phyloP scores from a whole-genome alignment of 2,888 invertebrate species.

The Nomada hirtipes region DNA sequence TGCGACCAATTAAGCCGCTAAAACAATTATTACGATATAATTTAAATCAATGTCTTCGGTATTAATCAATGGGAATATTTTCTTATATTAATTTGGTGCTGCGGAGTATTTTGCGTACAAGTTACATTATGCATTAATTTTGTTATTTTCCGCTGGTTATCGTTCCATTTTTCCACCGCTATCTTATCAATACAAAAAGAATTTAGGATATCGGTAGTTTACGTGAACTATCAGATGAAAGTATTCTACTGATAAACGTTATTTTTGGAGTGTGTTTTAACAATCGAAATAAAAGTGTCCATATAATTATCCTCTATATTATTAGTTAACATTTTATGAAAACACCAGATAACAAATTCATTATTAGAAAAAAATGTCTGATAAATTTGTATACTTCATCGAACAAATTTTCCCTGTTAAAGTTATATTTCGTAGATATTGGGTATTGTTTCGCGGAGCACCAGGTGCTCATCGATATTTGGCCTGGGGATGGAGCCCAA shows the following conservation, averaged over 20 bases:
- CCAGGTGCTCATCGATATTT: too few species aligned
- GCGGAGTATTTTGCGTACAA: not conserved
- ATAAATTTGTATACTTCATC: not conserved
- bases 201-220: not conserved
- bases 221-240: not conserved
- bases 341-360: not conserved
- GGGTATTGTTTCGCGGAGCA: too few species aligned
- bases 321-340: not conserved
- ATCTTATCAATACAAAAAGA: not conserved
- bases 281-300: not conserved
- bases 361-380: not conserved
- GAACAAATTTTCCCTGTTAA: not conserved
- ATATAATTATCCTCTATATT: not conserved
- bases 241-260: not conserved
- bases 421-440: not conserved
- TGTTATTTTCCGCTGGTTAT: not conserved
- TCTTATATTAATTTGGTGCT: not conserved
- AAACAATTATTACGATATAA: slow-evolving; percentile 61
- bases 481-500: too few species aligned
- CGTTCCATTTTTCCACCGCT: not conserved
- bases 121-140: not conserved
- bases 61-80: not conserved
- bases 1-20: slow-evolving; percentile 97
- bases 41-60: not conserved
- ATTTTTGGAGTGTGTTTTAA: not conserved